Conservation (phyloP, 2,797 vertebrate genomes). For the Poeciliopsis infans region DNA sequence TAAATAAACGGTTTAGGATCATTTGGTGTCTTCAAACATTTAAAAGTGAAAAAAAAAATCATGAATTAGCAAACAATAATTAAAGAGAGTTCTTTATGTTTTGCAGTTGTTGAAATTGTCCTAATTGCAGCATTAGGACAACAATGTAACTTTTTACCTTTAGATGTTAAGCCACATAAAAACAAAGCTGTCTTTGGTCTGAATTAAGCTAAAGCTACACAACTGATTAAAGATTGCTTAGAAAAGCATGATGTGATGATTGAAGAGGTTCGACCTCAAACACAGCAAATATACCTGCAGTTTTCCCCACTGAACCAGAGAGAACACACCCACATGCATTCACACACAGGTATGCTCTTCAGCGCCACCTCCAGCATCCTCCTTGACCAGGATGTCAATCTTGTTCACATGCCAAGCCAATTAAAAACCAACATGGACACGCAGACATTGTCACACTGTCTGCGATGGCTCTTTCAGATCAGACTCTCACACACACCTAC, state of each 20-base stretch:
- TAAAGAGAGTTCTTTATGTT: background rate
- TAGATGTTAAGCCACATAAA: background rate
- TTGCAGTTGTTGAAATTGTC: background rate
- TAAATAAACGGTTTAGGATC: background rate
- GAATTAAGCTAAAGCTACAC: background rate
- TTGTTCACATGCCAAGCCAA: slow-evolving; percentile 16
- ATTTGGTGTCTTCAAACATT: background rate
- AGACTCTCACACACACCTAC: background rate
- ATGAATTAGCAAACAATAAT: background rate
- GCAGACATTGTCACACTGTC: background rate
- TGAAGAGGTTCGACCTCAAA: background rate
- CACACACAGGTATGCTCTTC: slow-evolving; percentile 29
- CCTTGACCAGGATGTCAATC: slow-evolving; percentile 28
- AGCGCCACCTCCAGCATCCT: slow-evolving; percentile 24
- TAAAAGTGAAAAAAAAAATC: background rate
- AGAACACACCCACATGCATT: slow-evolving; percentile 14
- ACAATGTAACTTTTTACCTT: background rate
- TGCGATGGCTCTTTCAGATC: no score
- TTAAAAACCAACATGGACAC: slow-evolving; percentile 9
- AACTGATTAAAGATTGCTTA: background rate
- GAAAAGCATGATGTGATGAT: background rate
- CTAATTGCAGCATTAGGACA: background rate
- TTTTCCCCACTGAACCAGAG: slow-evolving; percentile 11
- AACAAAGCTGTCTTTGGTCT: background rate
- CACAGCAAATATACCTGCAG: slow-evolving; percentile 34